These are phyloP conservation scores for Neotoxoptera formosana DNA, from an alignment of 1,140 invertebrate species.

Conservation along the genomic window DNA sequence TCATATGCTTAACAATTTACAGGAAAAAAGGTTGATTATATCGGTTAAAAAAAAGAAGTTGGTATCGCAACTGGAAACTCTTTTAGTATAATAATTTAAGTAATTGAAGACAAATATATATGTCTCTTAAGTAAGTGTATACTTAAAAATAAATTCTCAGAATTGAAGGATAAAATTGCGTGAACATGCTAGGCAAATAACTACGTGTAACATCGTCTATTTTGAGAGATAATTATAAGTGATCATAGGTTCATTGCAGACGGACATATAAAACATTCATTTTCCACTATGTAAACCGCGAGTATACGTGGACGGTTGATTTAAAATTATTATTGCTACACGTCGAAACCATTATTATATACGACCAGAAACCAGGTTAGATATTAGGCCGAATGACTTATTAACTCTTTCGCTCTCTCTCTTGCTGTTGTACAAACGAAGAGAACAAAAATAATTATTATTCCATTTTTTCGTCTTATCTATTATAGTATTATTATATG, in stretches of 20 bases:
- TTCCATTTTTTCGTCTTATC: background rate
- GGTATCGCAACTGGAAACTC: too few relatives aligned
- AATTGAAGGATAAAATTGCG: background rate
- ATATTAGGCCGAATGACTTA: background rate
- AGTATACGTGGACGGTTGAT: background rate
- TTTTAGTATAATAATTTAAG: too few relatives aligned
- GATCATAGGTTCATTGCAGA: background rate
- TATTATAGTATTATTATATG: slow-evolving; percentile 2
- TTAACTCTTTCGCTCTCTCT: background rate
- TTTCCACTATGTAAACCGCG: background rate
- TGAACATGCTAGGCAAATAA: background rate
- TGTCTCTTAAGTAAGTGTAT: too few relatives aligned
- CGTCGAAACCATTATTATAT: background rate
- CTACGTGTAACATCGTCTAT: background rate
- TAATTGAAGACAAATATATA: too few relatives aligned
- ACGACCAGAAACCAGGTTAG: background rate
- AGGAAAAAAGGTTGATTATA: too few relatives aligned
- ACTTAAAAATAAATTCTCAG: too few relatives aligned
- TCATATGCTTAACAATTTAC: too few relatives aligned
- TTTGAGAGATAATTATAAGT: background rate
- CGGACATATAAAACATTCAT: background rate
- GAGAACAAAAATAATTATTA: slow-evolving; percentile 4
- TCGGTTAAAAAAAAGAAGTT: too few relatives aligned
- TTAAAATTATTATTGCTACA: background rate
- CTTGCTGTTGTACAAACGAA: background rate